Evolutionary conservation across 2,797 vertebrate species (phyloP).

Genomic region (Malurus splendens): DNA sequence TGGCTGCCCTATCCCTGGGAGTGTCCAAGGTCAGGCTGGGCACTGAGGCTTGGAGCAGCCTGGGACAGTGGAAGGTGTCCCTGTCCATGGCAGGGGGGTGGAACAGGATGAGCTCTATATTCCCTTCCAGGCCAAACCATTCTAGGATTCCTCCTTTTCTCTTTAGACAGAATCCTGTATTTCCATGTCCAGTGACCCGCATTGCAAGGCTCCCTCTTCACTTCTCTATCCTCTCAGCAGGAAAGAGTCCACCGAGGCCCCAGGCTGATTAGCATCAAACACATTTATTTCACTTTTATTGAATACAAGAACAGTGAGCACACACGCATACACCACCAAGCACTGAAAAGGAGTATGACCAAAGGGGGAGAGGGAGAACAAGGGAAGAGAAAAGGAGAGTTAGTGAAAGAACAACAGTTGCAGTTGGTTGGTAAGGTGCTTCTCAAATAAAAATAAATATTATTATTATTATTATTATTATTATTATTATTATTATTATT

Average conservation of each 20-base stretch:
- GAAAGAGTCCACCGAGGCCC: background rate
- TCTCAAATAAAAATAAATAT: conserved; percentile 56
- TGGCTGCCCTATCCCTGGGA: background rate
- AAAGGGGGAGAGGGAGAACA: conserved; percentile 68
- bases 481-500: conserved; percentile 29
- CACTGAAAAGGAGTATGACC: conserved; percentile 72
- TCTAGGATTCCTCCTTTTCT: background rate
- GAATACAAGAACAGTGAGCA: conserved; percentile 95
- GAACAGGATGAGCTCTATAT: background rate
- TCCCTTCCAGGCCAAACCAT: background rate
- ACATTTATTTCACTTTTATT: conserved; percentile 95
- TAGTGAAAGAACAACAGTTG: conserved; percentile 66
- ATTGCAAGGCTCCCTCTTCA: too few relatives aligned
- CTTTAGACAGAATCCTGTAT: background rate
- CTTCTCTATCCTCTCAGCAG: background rate
- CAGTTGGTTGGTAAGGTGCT: conserved; percentile 73
- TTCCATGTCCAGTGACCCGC: rapidly evolving
- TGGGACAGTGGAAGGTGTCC: background rate
- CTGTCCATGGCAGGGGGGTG: background rate
- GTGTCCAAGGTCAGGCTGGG: rapidly evolving
- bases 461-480: background rate
- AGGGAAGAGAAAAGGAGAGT: conserved; percentile 63
- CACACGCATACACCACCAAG: conserved; percentile 92
- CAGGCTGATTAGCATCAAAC: conserved; percentile 71
- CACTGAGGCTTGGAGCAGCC: rapidly evolving